These are phyloP conservation scores for Dendropsophus ebraccatus DNA, from an alignment of 2,113 vertebrate species.

Conservation along the genomic window DNA sequence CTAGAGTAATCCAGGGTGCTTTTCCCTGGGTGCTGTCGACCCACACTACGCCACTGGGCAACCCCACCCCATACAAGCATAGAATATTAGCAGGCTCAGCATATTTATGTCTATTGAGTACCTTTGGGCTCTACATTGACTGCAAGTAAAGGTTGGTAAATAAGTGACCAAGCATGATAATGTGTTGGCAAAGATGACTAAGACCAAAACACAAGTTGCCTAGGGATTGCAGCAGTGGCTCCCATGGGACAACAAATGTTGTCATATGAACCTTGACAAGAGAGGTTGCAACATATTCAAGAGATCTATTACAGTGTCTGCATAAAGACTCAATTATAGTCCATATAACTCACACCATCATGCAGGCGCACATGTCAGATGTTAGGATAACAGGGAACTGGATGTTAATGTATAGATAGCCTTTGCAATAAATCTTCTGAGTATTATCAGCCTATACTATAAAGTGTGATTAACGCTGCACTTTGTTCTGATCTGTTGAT, in stretches of 20 bases:
- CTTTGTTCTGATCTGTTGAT: constrained; percentile 47
- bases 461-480: constrained; percentile 19
- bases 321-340: not conserved
- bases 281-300: not conserved
- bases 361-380: not conserved
- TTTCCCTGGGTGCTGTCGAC: too few relatives aligned
- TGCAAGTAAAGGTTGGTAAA: not conserved
- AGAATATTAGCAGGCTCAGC: not conserved
- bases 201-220: not conserved
- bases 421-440: constrained; percentile 3
- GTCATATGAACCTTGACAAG: not conserved
- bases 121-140: not conserved
- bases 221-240: not conserved
- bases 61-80: not conserved
- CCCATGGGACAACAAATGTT: not conserved
- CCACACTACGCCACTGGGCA: too few relatives aligned
- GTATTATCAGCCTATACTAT: not conserved
- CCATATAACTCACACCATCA: not conserved
- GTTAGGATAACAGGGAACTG: not conserved
- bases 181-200: not conserved
- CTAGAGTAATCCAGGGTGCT: too few relatives aligned
- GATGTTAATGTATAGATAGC: not conserved
- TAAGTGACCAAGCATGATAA: not conserved
- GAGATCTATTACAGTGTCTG: not conserved
- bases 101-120: not conserved